phyloP scores from a whole-genome alignment of 2,113 vertebrate species.

The Silurus glanis region DNA sequence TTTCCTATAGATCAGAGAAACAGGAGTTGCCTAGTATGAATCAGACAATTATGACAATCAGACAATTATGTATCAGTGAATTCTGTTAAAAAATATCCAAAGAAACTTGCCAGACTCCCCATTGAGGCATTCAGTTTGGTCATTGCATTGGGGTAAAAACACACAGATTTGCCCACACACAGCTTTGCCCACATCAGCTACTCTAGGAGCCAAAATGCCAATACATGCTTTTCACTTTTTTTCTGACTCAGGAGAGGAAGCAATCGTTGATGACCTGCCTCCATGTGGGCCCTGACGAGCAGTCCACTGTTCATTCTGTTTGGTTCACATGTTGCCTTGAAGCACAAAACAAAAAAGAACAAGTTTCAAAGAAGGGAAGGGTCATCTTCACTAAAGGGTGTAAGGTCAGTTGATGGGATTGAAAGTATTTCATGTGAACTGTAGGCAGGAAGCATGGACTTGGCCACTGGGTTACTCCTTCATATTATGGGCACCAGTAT shows the following conservation, averaged over 20 bases:
- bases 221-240: no score
- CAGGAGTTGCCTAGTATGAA: no score
- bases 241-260: background rate
- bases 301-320: background rate
- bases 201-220: background rate
- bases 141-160: background rate
- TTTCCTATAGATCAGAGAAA: no score
- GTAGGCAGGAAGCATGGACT: background rate
- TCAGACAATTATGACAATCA: no score
- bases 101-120: background rate
- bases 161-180: background rate
- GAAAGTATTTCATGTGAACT: background rate
- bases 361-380: background rate
- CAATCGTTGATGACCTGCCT: background rate
- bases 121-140: background rate
- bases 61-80: no score
- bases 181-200: background rate
- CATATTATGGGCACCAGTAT: background rate
- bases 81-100: no score
- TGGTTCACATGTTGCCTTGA: background rate
- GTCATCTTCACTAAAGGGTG: background rate
- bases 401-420: background rate
- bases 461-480: background rate
- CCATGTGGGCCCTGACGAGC: background rate
- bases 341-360: background rate